These are phyloP conservation scores for Bufo bufo DNA, from an alignment of 2,113 vertebrate species.

Conservation along the genomic window DNA sequence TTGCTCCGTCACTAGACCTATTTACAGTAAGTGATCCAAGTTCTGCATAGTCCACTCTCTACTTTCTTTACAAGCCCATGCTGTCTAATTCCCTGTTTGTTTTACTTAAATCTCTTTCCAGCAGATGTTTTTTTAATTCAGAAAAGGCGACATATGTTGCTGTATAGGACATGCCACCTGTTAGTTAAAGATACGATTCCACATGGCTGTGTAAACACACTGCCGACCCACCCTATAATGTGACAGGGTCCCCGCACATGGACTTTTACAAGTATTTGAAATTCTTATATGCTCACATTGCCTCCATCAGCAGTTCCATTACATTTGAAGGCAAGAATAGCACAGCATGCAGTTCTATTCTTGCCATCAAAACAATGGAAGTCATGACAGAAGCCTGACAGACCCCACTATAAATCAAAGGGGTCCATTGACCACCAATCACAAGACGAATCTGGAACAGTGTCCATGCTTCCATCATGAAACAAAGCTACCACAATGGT, in stretches of 20 bases:
- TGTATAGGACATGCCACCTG: conserved; percentile 15
- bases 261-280: neutral
- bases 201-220: conserved; percentile 33
- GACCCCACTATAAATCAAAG: neutral
- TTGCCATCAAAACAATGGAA: neutral
- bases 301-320: neutral
- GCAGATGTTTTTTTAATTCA: conserved; percentile 21
- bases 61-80: neutral
- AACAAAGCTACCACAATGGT: neutral
- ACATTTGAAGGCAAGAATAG: neutral
- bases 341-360: neutral
- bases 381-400: neutral
- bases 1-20: too few relatives aligned
- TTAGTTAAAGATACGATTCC: conserved; percentile 33
- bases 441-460: neutral
- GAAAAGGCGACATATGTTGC: conserved; percentile 25
- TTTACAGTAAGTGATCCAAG: neutral
- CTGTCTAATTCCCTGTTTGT: neutral
- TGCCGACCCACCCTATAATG: neutral
- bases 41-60: neutral
- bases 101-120: conserved; percentile 45
- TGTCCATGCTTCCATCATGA: neutral
- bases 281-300: neutral
- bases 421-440: neutral
- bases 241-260: neutral